Base-by-base conservation (phyloP, 1,140 invertebrate genomes). In the Himalopsyche phryganea region DNA sequence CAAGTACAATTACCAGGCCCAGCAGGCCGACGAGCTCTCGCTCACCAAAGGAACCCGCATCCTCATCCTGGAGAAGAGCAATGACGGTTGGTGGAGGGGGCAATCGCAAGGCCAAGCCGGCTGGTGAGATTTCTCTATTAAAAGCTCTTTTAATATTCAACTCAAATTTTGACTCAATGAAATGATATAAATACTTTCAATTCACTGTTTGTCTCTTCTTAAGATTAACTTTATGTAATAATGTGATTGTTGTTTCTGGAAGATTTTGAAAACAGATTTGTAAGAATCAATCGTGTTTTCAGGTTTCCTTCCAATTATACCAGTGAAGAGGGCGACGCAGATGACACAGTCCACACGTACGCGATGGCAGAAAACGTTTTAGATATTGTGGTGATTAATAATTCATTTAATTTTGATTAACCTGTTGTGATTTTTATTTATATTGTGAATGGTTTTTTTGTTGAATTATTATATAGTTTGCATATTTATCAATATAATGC, bases 21-120 rank as follows among this genome's bases (percentile, higher is more conserved):
- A 98, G 77, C 94, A 98, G 76, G 83, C 92, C 1, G 98, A 99
- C 71, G 98, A 99, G 74, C 76, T 99, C 6, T 90, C 94, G 1
- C 80, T 99, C 40, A 88, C 89, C 35, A 93, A 92, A 79, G 95
- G 95, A 55, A 91, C 90, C 23, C 79, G 91, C 66, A 94, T 99
- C 54, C 81, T 94, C 53, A 98, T 99, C 61, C 78, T 99, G 55
- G 97, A 99, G 76, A 98, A 99, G 77, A 97, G 94, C 65, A 96
- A 94, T 62, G 98, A 99, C 82, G 98, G 97, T 23, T 99, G 97
- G 97, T 99, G 96, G 96, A 85, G 95, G 68, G 97, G 96, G 20
- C 91, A 94, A 78, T 78, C 74, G 45, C 74, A 92, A 85, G 74
- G 87, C 81, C 69, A 87, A 80, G 67, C 83, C 80, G 66, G 86